phyloP scores from a whole-genome alignment of 23 tunicate species.

The Ascidia mentula region DNA sequence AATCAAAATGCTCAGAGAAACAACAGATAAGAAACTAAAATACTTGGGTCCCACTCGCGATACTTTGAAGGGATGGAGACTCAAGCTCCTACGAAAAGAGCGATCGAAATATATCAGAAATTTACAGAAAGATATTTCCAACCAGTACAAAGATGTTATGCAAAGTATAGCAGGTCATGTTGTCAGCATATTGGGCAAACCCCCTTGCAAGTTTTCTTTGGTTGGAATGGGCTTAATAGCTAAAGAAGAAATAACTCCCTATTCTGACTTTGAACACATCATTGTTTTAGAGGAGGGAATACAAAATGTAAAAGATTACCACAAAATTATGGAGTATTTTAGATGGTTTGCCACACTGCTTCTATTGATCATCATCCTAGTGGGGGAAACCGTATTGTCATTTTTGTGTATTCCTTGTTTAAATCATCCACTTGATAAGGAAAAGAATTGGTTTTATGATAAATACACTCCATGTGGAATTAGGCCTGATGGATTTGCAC shows the following conservation, averaged over 20 bases:
- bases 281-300: slow-evolving; percentile 22
- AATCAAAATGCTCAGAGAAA: neutral
- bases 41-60: neutral
- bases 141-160: slow-evolving; percentile 18
- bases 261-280: slow-evolving; percentile 39
- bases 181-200: slow-evolving; percentile 26
- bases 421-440: neutral
- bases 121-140: neutral
- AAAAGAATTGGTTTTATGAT: slow-evolving; percentile 21
- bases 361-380: slow-evolving; percentile 14
- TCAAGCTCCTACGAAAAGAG: neutral
- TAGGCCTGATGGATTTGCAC: slow-evolving; percentile 25
- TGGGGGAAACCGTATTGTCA: slow-evolving; percentile 25
- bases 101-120: neutral
- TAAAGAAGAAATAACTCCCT: slow-evolving; percentile 20
- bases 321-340: slow-evolving; percentile 15
- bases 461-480: slow-evolving; percentile 19
- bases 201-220: slow-evolving; percentile 16
- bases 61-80: neutral
- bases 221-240: slow-evolving; percentile 31
- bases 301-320: neutral
- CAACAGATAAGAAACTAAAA: neutral
- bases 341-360: slow-evolving; percentile 26
- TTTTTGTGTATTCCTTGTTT: slow-evolving; percentile 5
- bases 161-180: neutral